phyloP scores from a whole-genome alignment of 2,888 invertebrate species.

The Dolomedes plantarius region DNA sequence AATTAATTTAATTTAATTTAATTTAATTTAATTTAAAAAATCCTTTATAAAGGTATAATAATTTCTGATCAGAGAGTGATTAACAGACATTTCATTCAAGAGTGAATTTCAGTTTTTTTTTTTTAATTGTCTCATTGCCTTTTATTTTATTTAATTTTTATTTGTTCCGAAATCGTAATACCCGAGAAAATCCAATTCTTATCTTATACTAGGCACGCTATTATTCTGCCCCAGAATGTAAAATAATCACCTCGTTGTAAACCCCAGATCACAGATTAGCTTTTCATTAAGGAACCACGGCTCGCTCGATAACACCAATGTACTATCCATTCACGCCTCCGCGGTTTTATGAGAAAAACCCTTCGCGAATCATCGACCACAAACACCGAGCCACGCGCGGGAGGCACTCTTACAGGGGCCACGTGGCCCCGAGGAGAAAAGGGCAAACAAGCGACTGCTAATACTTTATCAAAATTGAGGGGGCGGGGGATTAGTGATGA shows the following conservation, averaged over 20 bases:
- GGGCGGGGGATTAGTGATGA: slow-evolving; percentile 34
- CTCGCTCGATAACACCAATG: neutral
- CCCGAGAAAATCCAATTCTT: too few species aligned
- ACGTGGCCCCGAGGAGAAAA: slow-evolving; percentile 13
- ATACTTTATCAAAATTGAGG: slow-evolving; percentile 66
- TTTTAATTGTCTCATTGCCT: too few species aligned
- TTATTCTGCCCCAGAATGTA: neutral
- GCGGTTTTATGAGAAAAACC: slow-evolving; percentile 52
- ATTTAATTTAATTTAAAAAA: too few species aligned
- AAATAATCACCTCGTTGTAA: neutral
- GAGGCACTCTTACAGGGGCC: slow-evolving; percentile 7
- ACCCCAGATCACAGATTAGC: slow-evolving; percentile 11
- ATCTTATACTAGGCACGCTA: too few species aligned
- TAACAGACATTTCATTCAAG: too few species aligned
- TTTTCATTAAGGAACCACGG: slow-evolving; percentile 8
- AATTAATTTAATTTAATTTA: too few species aligned
- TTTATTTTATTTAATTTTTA: too few species aligned
- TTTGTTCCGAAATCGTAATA: too few species aligned
- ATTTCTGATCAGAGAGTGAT: too few species aligned
- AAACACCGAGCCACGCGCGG: slow-evolving; percentile 17
- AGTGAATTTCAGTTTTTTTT: too few species aligned
- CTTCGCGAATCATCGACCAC: slow-evolving; percentile 1
- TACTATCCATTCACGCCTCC: slow-evolving; percentile 25
- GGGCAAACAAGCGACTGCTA: slow-evolving; percentile 55
- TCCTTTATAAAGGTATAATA: too few species aligned